These are phyloP conservation scores for Lepus americanus DNA, from an alignment of 2,113 vertebrate genomes.

Conservation along the genomic window DNA sequence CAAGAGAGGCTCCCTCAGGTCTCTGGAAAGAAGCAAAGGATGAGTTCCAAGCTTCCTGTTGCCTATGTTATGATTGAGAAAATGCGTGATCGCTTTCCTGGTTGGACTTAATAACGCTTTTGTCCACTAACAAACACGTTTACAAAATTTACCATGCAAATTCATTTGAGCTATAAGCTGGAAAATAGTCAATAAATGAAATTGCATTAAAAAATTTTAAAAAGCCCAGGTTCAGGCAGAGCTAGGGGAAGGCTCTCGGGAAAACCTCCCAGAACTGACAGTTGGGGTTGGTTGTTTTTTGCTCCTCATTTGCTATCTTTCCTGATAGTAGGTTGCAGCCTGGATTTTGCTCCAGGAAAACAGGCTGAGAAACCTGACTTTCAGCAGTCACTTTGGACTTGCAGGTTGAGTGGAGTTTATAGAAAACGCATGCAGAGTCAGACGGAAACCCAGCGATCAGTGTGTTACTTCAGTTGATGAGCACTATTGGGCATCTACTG, in stretches of 20 bases:
- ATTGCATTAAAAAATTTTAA: background rate
- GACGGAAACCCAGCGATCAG: background rate
- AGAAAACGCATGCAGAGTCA: background rate
- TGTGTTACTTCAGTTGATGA: background rate
- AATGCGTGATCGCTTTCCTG: background rate
- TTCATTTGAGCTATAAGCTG: background rate
- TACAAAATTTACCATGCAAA: background rate
- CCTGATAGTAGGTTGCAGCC: background rate
- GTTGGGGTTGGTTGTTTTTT: background rate
- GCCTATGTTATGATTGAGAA: background rate
- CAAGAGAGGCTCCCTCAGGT: background rate
- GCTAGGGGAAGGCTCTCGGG: background rate
- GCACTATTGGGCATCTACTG: rapidly evolving
- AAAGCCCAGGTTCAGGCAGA: background rate
- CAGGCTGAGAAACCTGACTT: background rate
- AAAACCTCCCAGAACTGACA: background rate
- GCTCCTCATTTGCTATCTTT: rapidly evolving
- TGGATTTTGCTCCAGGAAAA: background rate
- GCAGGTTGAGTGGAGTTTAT: background rate
- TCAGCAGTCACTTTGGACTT: background rate
- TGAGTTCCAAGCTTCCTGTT: background rate
- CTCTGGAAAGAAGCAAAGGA: background rate
- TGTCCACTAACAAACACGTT: background rate
- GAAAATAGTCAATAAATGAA: background rate
- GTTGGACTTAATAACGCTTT: background rate